Evolutionary conservation across 92 coral and sea anemone species (phyloP).

Genomic region (Phymanthus crucifer): DNA sequence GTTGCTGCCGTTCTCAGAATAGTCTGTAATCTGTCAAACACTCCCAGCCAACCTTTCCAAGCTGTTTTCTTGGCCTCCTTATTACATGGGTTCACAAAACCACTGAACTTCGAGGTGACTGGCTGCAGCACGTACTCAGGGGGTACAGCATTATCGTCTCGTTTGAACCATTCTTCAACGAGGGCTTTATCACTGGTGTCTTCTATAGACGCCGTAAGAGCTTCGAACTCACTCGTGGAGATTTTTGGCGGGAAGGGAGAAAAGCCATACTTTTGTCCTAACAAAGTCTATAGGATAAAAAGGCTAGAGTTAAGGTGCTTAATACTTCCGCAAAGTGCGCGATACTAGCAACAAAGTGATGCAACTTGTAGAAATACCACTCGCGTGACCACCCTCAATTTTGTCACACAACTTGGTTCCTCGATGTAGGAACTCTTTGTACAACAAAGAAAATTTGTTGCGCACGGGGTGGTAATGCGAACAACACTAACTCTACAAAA

Average conservation of each 20-base stretch:
- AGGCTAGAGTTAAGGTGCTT: neutral
- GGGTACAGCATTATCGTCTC: constrained; percentile 75
- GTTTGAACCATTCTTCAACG: constrained; percentile 66
- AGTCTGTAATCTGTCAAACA: constrained; percentile 62
- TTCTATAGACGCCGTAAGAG: constrained; percentile 54
- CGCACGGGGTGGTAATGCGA: too few species aligned
- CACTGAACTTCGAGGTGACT: constrained; percentile 75
- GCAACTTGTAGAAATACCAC: too few species aligned
- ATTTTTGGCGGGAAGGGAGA: constrained; percentile 79
- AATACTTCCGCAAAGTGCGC: too few species aligned
- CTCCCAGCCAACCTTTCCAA: constrained; percentile 73
- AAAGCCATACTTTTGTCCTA: constrained; percentile 90
- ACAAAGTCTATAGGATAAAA: constrained; percentile 57
- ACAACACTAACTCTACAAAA: too few species aligned
- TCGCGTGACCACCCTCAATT: too few species aligned
- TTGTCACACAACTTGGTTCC: too few species aligned
- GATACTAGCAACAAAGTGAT: too few species aligned
- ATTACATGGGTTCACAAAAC: constrained; percentile 51
- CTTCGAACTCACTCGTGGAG: constrained; percentile 70
- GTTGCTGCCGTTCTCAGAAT: constrained; percentile 70
- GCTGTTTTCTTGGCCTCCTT: constrained; percentile 64
- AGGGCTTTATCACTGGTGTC: constrained; percentile 66
- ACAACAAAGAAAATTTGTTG: too few species aligned
- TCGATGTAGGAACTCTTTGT: too few species aligned
- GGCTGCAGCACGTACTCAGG: constrained; percentile 87